A percentile compares a stretch with the other conserved stretches of the same genome.
Conservation (phyloP, 2,888 invertebrate genomes). For the Sinodicranocentrus sp. region DNA sequence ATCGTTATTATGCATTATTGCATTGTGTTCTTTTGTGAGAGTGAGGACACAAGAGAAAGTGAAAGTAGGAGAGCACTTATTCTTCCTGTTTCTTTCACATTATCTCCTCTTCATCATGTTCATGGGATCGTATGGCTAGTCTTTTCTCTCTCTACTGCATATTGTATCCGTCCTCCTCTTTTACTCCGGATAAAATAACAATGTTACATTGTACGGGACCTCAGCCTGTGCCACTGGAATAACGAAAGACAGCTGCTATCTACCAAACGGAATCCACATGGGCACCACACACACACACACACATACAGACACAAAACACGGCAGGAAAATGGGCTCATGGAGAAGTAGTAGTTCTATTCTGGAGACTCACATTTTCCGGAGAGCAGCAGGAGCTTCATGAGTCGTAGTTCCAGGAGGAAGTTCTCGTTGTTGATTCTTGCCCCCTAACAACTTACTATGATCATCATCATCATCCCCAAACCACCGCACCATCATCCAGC, state of each 20-base stretch:
- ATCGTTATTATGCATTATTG: slow-evolving; percentile 66
- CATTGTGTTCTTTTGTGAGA: slow-evolving; percentile 46
- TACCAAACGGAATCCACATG: slow-evolving; percentile 60
- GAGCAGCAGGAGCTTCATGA: slow-evolving; percentile 45
- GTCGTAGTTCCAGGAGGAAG: slow-evolving; percentile 14
- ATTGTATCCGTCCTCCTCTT: slow-evolving; percentile 19
- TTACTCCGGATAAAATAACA: slow-evolving; percentile 17
- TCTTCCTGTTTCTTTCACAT: slow-evolving; percentile 64
- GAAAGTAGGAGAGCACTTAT: slow-evolving; percentile 55
- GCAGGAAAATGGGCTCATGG: background rate
- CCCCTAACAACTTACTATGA: slow-evolving; percentile 30
- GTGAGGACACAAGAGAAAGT: slow-evolving; percentile 19
- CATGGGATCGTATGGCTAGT: slow-evolving; percentile 44
- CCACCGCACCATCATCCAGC: slow-evolving; percentile 11
- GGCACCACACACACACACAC: no score
- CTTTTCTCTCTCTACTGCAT: slow-evolving; percentile 1
- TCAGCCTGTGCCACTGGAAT: slow-evolving; percentile 54
- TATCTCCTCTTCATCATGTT: slow-evolving; percentile 60
- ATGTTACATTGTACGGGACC: slow-evolving; percentile 16
- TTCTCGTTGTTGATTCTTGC: slow-evolving; percentile 49
- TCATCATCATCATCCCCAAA: slow-evolving; percentile 8
- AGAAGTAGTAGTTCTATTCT: background rate
- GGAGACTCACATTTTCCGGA: background rate
- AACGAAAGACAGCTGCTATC: slow-evolving; percentile 59
- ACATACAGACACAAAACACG: slow-evolving; percentile 6